Evolutionary conservation across 2,113 vertebrate species (phyloP).

Genomic region (Nematolebias whitei): DNA sequence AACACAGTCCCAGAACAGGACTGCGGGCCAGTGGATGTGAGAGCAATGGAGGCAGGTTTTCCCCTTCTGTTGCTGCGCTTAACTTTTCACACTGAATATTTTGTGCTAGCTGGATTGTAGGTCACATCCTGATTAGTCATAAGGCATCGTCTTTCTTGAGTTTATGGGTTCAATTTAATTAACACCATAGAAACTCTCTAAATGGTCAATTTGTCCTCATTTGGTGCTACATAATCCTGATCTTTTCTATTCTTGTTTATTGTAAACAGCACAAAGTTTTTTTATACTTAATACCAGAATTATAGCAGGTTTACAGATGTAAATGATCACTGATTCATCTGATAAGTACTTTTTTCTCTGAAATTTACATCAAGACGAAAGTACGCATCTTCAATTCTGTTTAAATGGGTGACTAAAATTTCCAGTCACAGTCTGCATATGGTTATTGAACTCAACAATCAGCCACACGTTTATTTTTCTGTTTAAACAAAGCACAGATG

Average conservation of each 20-base stretch:
- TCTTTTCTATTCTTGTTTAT: constrained; percentile 17
- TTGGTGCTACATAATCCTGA: constrained; percentile 32
- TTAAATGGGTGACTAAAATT: no score
- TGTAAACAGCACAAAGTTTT: constrained; percentile 36
- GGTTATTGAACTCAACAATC: no score
- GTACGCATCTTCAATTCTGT: no score
- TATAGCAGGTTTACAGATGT: background rate
- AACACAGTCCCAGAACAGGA: constrained; percentile 51
- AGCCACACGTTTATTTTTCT: no score
- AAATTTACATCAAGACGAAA: background rate
- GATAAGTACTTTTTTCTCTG: background rate
- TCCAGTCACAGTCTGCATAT: no score
- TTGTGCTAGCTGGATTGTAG: constrained; percentile 12
- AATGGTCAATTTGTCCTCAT: constrained; percentile 18
- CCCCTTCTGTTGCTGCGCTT: constrained; percentile 12
- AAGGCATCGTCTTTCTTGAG: constrained; percentile 26
- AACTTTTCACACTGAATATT: constrained; percentile 28
- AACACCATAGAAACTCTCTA: constrained; percentile 28
- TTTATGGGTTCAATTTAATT: constrained; percentile 6
- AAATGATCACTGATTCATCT: background rate
- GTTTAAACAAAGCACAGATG: no score
- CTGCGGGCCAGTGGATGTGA: constrained; percentile 31
- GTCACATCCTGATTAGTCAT: constrained; percentile 18
- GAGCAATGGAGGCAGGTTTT: constrained; percentile 13
- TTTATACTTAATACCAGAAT: constrained; percentile 18